phyloP scores from a whole-genome alignment of 2,797 vertebrate genomes.

The Pangasius djambal region DNA sequence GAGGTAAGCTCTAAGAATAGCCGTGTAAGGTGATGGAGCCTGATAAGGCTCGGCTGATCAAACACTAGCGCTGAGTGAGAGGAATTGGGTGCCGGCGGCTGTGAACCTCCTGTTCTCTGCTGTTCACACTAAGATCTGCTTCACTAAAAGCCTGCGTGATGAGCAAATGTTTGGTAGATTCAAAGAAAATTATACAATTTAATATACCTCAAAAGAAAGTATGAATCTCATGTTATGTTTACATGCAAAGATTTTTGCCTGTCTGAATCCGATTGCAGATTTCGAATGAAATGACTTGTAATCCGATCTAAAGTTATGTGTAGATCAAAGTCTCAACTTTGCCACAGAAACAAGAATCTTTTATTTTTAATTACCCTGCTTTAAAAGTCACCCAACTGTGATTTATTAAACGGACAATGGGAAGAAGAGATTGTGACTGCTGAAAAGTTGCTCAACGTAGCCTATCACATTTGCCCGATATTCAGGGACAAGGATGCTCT shows the following conservation, averaged over 20 bases:
- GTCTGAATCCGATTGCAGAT: background rate
- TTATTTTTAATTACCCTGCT: background rate
- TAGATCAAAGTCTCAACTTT: background rate
- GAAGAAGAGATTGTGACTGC: background rate
- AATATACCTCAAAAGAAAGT: background rate
- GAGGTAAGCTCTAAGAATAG: conserved; percentile 78
- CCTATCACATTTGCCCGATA: background rate
- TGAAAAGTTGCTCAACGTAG: background rate
- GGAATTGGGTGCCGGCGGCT: conserved; percentile 29
- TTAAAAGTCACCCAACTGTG: no score
- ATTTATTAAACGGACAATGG: background rate
- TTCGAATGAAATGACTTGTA: no score
- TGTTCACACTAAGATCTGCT: conserved; percentile 39
- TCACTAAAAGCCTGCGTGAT: conserved; percentile 2
- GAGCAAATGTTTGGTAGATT: background rate
- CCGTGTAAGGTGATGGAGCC: conserved; percentile 70
- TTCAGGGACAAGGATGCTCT: background rate
- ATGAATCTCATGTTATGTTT: background rate
- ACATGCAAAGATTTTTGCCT: background rate
- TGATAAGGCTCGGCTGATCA: conserved; percentile 72
- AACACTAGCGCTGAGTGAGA: conserved; percentile 56
- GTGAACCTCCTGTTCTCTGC: conserved; percentile 39
- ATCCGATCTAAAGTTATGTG: background rate
- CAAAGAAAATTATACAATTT: background rate
- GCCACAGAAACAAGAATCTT: background rate